Base-by-base conservation (phyloP, 2,113 vertebrate genomes). In the Nibea albiflora region DNA sequence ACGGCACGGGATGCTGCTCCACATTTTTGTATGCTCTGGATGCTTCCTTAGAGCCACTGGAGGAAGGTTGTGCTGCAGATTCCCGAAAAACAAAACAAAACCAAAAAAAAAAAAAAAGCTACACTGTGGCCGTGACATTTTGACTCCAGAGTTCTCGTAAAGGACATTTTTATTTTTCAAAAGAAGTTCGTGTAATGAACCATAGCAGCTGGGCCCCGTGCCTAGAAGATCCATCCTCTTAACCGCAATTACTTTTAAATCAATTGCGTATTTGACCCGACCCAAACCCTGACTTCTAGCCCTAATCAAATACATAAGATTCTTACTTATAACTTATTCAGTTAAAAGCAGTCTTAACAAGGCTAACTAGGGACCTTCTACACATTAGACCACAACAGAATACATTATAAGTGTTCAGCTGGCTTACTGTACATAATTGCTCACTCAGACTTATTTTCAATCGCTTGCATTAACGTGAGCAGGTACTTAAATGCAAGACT, bases 1-100 rank as follows among this genome's bases (percentile, higher is more conserved):
- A 47, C 57, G 63, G 77, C 56, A 20, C 44, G 39, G 53, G 64
- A 70, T 78, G 77, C 56, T 62, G 44, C 54, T 85, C 47, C 10
- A 20, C 22, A 79, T 49, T 67, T 77, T 31, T 64, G 35, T 54
- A 42, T 77, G 35, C 65, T 63, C 39, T 62, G 53, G 35, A 79
- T 73, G 57, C 31, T 62, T 65, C 42, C 52, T 52, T 50, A 28
- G 67, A 20, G 5, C 31, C 24, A 16, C 17, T 1, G 4, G 54
- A 77, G 57, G 58, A 78, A 60, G 57, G 35, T 19, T 22, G n/a
- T 14, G n/a, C 54, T 11, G 52, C 35, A 46, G 26, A 72, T 71
- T 6, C n/a, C 31, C 24, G 10, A 54, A 3, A 14, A 31, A 53
- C 39, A 67, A 58, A 63, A 56, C 5, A 19, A 3, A 35, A 5